Evolutionary conservation across 2,113 vertebrate species (phyloP).

Genomic region (Scortum barcoo): DNA sequence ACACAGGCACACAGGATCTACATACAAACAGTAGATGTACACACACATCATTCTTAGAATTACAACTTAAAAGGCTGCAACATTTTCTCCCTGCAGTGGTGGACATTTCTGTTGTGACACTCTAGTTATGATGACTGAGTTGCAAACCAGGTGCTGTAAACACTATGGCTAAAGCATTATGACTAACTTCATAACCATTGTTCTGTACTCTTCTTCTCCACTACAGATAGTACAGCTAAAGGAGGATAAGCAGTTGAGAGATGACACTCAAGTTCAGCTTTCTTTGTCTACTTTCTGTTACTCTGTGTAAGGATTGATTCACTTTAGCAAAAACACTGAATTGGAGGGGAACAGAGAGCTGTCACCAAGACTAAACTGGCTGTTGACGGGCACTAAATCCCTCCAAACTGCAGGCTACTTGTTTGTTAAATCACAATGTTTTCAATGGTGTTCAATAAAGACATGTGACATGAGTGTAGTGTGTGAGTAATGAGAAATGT

Average conservation of each 20-base stretch:
- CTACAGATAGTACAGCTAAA: background rate
- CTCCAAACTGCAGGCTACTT: background rate
- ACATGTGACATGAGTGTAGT: background rate
- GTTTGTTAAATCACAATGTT: background rate
- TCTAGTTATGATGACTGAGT: background rate
- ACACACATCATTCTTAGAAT: background rate
- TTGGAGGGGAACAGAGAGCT: too few relatives aligned
- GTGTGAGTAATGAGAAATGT: background rate
- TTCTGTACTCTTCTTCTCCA: background rate
- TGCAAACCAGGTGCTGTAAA: background rate
- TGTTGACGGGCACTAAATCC: background rate
- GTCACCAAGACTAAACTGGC: background rate
- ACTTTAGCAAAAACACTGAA: background rate
- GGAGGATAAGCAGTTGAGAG: background rate
- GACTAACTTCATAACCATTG: conserved; percentile 15
- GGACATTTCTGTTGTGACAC: background rate
- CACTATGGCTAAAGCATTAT: background rate
- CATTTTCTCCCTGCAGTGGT: background rate
- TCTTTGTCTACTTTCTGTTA: background rate
- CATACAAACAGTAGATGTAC: background rate
- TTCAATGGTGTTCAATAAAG: background rate
- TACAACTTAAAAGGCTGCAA: background rate
- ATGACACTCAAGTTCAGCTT: background rate
- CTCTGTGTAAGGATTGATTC: background rate
- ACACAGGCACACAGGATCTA: background rate